phyloP scores from a whole-genome alignment of 2,113 vertebrate genomes.

The Cyprinus carpio region DNA sequence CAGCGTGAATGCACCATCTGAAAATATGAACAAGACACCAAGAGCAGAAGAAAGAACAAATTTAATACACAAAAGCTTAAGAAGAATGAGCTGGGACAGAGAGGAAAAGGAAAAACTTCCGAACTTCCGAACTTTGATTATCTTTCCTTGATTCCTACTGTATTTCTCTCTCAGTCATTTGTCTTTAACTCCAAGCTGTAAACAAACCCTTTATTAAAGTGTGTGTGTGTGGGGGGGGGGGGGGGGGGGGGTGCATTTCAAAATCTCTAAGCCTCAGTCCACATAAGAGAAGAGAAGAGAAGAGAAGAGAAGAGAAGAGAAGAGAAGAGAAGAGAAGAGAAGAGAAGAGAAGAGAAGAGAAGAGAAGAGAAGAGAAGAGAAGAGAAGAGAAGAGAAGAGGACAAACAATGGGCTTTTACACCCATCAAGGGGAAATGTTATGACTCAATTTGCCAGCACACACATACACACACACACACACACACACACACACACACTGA shows the following conservation, averaged over 20 bases:
- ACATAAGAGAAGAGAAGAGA: background rate
- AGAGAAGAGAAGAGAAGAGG: conserved; percentile 5
- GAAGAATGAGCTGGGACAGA: conserved; percentile 50
- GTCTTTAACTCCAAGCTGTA: background rate
- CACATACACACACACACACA: conserved; percentile 17
- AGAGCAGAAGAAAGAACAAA: conserved; percentile 31
- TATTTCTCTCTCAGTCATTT: background rate
- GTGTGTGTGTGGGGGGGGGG: too few relatives aligned
- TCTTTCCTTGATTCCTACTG: background rate
- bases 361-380: conserved; percentile 9
- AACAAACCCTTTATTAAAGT: conserved; percentile 36
- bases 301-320: conserved; percentile 16
- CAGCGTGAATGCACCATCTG: conserved; percentile 39
- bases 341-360: conserved; percentile 24
- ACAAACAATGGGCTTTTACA: conserved; percentile 41
- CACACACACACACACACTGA: too few relatives aligned
- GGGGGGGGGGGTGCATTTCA: too few relatives aligned
- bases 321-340: background rate
- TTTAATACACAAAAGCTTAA: conserved; percentile 36
- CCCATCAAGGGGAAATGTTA: conserved; percentile 39
- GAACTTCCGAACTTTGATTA: background rate
- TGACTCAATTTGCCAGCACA: conserved; percentile 46
- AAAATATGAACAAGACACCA: conserved; percentile 52
- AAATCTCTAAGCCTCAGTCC: too few relatives aligned
- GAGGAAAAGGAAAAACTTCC: background rate